Percentiles rank a stretch among this genome's conserved stretches.
These are phyloP conservation scores for Gnathonemus longibarbis DNA, from an alignment of 2,113 vertebrate species.

Conservation along the genomic window DNA sequence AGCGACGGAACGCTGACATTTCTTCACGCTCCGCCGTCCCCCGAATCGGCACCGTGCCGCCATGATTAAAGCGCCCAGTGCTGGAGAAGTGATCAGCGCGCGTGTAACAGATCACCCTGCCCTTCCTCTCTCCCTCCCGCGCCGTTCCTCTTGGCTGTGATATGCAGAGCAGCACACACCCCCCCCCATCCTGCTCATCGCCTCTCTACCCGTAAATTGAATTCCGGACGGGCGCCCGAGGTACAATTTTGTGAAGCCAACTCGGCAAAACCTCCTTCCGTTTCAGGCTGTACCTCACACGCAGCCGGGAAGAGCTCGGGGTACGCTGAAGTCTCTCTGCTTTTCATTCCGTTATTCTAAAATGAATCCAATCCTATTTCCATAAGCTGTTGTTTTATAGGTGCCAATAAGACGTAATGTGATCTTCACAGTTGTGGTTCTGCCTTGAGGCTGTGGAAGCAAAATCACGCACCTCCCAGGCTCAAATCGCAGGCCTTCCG, in stretches of 20 bases:
- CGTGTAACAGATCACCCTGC: conserved; percentile 50
- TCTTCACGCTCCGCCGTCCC: conserved; percentile 61
- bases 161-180: conserved; percentile 56
- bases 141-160: conserved; percentile 58
- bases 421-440: conserved; percentile 29
- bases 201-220: conserved; percentile 61
- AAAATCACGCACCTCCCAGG: not conserved
- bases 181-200: conserved; percentile 40
- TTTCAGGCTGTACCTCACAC: conserved; percentile 48
- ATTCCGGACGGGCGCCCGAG: conserved; percentile 61
- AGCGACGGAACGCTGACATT: conserved; percentile 59
- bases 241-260: conserved; percentile 48
- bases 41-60: conserved; percentile 60
- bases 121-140: conserved; percentile 38
- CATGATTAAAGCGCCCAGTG: conserved; percentile 57
- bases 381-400: conserved; percentile 22
- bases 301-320: not conserved
- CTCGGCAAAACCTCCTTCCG: conserved; percentile 43
- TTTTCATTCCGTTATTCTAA: conserved; percentile 27
- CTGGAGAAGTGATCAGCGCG: conserved; percentile 45
- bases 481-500: not conserved
- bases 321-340: conserved; percentile 18
- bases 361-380: conserved; percentile 34
- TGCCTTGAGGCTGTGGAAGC: not conserved
- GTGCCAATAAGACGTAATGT: conserved; percentile 32